phyloP scores from a whole-genome alignment of 2,888 invertebrate genomes.

The Creontiades dilutus region DNA sequence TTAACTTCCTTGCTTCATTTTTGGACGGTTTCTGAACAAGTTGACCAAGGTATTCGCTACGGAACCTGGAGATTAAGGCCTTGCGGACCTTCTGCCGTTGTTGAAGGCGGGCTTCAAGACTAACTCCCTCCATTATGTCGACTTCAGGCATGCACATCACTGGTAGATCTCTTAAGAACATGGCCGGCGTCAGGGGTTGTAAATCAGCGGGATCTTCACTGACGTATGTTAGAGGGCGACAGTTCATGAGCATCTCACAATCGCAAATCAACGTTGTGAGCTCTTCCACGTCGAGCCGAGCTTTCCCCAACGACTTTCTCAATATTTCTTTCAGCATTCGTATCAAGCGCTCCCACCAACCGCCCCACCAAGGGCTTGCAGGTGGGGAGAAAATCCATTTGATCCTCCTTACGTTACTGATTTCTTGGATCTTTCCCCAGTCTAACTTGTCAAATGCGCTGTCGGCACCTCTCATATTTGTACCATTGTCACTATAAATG shows the following conservation, averaged over 20 bases:
- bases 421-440: slow-evolving; percentile 78
- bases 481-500: slow-evolving; percentile 78
- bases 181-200: too few relatives aligned
- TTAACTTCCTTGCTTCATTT: background rate
- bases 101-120: slow-evolving; percentile 17
- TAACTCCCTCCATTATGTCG: slow-evolving; percentile 19
- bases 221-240: background rate
- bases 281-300: slow-evolving; percentile 66
- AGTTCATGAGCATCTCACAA: background rate
- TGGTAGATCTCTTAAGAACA: too few relatives aligned
- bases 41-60: background rate
- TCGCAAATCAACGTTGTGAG: background rate
- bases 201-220: too few relatives aligned
- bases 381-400: slow-evolving; percentile 77
- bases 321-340: slow-evolving; percentile 71
- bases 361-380: slow-evolving; percentile 68
- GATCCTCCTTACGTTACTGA: slow-evolving; percentile 73
- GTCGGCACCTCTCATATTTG: slow-evolving; percentile 78
- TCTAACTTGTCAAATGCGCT: slow-evolving; percentile 80
- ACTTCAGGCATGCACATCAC: too few relatives aligned
- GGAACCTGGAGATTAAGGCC: slow-evolving; percentile 28
- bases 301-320: slow-evolving; percentile 61
- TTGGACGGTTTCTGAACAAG: background rate
- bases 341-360: slow-evolving; percentile 77
- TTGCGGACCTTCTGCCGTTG: slow-evolving; percentile 26